Base-by-base conservation (phyloP, 2,888 invertebrate genomes). In the Cylloceria caligata region DNA sequence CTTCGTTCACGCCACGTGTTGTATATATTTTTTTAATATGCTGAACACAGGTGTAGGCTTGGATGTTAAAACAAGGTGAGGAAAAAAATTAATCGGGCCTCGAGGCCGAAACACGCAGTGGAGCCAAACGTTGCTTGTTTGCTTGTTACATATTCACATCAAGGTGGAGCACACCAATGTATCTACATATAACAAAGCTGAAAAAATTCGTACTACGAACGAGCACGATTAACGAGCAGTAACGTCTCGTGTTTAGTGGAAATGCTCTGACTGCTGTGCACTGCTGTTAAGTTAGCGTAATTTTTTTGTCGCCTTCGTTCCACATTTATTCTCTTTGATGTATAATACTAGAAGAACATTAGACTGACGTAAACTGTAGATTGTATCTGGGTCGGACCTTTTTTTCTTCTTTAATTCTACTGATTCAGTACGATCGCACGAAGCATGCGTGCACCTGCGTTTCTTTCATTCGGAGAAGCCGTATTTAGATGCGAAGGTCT, bases 231-330 rank as follows among this genome's bases (percentile, higher is more conserved):
- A 39, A 19, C 55, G 13, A 62, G 79, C 34, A 39, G 55, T 72
- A 68, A 79, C 73, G 60, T 24, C 16, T 4, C 16, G 34, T 30
- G 11, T 67, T 67, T 65, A 49, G 55, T 27, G 52, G 34, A 13
- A 64, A 34, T 64, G 7, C 47, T 73, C 21, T 24, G 34, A 19
- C 52, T 30, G 52, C 42, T 27, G 0, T n/a, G 64, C 42, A 42
- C 52, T 62, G 52, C 13, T 47, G 36, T 62, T n/a, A n/a, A n/a
- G n/a, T 19, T 13, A 49, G 19, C 34, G 62, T 21, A 27, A 36
- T 69, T 52, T 55, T 67, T 76, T 76, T 27, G n/a, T n/a, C n/a
- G 49, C n/a, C 68, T 62, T 30, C 68, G 60, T 27, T 60, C 24
- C 11, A 36, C 11, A 60, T 21, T 27, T 45, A 68, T 76, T 68